These are phyloP conservation scores for Trichoplusia ni DNA, from an alignment of 1,140 invertebrate species.

Conservation along the genomic window DNA sequence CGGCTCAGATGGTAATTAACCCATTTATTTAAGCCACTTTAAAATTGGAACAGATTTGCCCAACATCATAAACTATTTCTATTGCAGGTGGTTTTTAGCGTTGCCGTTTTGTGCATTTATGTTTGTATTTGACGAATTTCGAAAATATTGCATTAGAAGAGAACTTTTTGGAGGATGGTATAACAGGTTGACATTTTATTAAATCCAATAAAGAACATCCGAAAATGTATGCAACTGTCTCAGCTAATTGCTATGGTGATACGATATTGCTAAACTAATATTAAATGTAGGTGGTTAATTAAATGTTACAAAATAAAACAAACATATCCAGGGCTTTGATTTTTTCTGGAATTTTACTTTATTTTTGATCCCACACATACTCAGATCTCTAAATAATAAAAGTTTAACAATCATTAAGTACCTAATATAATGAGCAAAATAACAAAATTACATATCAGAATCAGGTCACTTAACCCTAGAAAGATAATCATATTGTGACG, in stretches of 20 bases:
- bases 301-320: slow-evolving; percentile 4
- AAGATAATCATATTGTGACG: too few species aligned
- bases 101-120: slow-evolving; percentile 62
- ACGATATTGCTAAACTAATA: too few species aligned
- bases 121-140: slow-evolving; percentile 67
- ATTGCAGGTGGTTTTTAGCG: slow-evolving; percentile 69
- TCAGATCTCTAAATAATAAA: slow-evolving; percentile 29
- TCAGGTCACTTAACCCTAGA: slow-evolving; percentile 31
- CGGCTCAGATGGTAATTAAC: slow-evolving; percentile 52
- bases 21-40: not conserved
- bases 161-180: slow-evolving; percentile 59
- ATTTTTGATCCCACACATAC: slow-evolving; percentile 24
- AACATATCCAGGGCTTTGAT: not conserved
- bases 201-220: too few species aligned
- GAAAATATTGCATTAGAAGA: slow-evolving; percentile 69
- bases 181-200: slow-evolving; percentile 67
- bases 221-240: too few species aligned
- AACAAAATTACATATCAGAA: slow-evolving; percentile 14
- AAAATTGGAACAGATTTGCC: too few species aligned
- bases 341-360: slow-evolving; percentile 6
- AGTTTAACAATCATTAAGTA: slow-evolving; percentile 22
- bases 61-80: not conserved
- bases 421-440: slow-evolving; percentile 32
- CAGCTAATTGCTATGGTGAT: too few species aligned
- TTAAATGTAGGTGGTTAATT: not conserved